Evolutionary conservation across 2,113 vertebrate genomes (phyloP), one percentile per base, ranked within the genome.

Genomic region (Hepsetus odoe): DNA sequence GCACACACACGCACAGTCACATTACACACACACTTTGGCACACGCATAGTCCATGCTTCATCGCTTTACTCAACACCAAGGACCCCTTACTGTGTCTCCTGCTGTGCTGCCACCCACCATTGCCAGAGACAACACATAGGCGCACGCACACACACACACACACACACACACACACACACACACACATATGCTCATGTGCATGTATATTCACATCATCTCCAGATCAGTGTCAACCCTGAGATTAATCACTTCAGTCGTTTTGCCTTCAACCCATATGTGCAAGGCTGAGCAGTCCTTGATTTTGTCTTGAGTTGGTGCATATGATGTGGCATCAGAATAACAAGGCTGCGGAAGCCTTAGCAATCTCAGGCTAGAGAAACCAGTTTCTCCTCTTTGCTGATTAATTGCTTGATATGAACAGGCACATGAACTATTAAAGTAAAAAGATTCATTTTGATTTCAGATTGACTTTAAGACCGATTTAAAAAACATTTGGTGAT

Each of bases 51-150:
- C 68, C 28, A 75, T 53, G 62, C 66, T 75, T 75, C 76, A 64
- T 59, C 72, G 80, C 72, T 75, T 67, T 69, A 35, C 72, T 56
- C 46, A 77, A 76, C 68, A 72, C 68, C 42, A 65, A 8, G 32
- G 74, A 77, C 80, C 69, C 32, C 30, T 65, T 22, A 46, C 74
- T 74, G 72, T 35, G 61, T 70, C 72, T 33, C 42, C n/a, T 64
- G 72, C 67, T 79, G 66, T 46, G 67, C 69, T 40, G 69, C 66
- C 81, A 82, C 58, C 22, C 24, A 20, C 56, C 22, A 61, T 33
- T 65, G 72, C 71, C 76, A 79, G 58, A 64, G 35, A 64, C 53
- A 70, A 66, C 67, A 82, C 59, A 38, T 10, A 12, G 28, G 35
- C 62, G 69, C 59, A 77, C 59, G 42, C 24, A 72, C 6, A 59